Evolutionary conservation across 2,797 vertebrate species (phyloP).

Genomic region (Anabacerthia variegaticeps): DNA sequence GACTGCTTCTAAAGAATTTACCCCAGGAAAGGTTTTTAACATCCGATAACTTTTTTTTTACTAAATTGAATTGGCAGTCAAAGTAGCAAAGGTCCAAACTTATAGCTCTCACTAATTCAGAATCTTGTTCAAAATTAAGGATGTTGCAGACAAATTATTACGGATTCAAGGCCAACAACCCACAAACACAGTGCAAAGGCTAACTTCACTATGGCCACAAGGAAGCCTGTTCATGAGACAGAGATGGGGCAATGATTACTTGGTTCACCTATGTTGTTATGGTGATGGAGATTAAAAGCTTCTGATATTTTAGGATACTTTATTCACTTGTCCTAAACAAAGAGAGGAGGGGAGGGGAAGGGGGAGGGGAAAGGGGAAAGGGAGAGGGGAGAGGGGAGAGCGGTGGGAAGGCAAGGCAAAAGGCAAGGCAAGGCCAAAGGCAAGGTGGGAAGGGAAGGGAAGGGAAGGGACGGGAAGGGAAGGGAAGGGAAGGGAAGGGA

Average conservation of each 20-base stretch:
- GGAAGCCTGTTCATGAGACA: not conserved
- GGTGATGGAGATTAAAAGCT: not conserved
- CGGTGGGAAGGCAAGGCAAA: no score
- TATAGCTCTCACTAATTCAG: not conserved
- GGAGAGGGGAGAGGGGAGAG: no score
- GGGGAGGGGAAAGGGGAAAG: no score
- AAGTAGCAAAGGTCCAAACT: not conserved
- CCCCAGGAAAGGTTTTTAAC: not conserved
- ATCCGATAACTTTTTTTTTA: not conserved
- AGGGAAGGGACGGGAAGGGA: no score
- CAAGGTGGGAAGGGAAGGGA: no score
- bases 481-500: no score
- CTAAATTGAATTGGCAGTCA: not conserved
- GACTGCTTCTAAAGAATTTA: not conserved
- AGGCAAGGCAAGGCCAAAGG: no score
- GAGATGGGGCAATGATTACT: not conserved
- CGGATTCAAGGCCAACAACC: not conserved
- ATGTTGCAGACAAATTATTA: not conserved
- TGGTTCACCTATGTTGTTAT: not conserved
- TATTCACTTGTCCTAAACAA: not conserved
- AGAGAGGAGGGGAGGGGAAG: no score
- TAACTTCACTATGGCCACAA: not conserved
- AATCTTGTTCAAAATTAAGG: not conserved
- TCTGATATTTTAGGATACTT: not conserved
- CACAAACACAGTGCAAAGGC: not conserved